These are phyloP conservation scores for Gambusia holbrooki DNA, from an alignment of 2,113 vertebrate species.

Conservation along the genomic window DNA sequence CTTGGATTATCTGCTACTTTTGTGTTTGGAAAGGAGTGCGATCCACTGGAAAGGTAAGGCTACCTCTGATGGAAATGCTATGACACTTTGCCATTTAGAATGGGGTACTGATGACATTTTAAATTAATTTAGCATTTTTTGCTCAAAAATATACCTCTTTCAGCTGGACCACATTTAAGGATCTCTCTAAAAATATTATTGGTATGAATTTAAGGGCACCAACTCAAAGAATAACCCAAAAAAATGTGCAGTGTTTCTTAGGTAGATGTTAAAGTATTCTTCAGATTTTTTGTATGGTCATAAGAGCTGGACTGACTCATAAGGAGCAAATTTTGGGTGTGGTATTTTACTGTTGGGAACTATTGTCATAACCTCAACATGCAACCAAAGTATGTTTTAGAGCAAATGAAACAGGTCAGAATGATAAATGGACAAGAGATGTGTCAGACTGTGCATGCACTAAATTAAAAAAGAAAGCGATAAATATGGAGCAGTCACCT, in stretches of 20 bases:
- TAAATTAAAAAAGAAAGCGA: neutral
- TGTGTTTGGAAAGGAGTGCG: slow-evolving; percentile 80
- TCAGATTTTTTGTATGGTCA: too few relatives aligned
- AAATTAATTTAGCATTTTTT: neutral
- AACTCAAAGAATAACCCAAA: too few relatives aligned
- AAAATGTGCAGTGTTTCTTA: neutral
- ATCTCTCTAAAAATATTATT: neutral
- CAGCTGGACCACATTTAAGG: neutral
- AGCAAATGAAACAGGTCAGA: neutral
- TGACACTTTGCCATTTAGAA: neutral
- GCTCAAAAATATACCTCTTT: neutral
- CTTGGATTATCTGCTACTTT: slow-evolving; percentile 78
- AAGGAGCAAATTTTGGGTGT: neutral
- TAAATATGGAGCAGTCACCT: neutral
- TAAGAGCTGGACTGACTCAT: neutral
- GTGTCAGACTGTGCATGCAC: neutral
- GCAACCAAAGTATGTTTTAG: neutral
- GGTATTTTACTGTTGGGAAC: neutral
- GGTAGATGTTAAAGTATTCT: neutral
- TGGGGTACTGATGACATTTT: neutral
- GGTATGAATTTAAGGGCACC: too few relatives aligned
- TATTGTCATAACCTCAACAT: neutral
- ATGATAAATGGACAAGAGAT: neutral
- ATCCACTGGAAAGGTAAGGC: slow-evolving; percentile 77
- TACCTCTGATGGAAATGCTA: neutral